These are phyloP conservation scores for Drosophila bocki DNA, from an alignment of 1,140 invertebrate genomes.

Conservation along the genomic window DNA sequence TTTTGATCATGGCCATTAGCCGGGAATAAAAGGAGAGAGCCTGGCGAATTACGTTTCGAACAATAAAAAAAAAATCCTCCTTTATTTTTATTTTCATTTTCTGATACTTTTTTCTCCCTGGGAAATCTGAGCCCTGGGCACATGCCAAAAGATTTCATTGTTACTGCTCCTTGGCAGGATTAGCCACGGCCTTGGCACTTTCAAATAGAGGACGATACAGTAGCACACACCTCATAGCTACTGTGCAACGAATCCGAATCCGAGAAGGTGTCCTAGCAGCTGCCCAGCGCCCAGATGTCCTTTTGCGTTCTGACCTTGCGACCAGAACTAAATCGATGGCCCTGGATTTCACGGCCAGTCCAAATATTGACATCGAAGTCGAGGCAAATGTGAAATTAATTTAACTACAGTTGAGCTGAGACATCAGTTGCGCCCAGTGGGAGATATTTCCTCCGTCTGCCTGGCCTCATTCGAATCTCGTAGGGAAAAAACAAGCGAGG, in stretches of 20 bases:
- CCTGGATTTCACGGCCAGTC: conserved; percentile 68
- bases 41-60: no score
- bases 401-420: conserved; percentile 59
- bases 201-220: conserved; percentile 23
- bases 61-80: conserved; percentile 13
- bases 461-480: conserved; percentile 49
- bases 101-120: not conserved
- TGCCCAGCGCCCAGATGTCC: conserved; percentile 32
- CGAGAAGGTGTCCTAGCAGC: conserved; percentile 26
- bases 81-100: not conserved
- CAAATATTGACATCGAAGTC: conserved; percentile 66
- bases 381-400: conserved; percentile 76
- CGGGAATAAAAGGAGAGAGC: conserved; percentile 31
- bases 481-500: not conserved
- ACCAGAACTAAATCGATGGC: conserved; percentile 68
- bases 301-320: conserved; percentile 64
- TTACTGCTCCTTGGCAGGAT: conserved; percentile 25
- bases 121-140: conserved; percentile 37
- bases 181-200: conserved; percentile 53
- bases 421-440: conserved; percentile 57
- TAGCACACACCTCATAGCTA: conserved; percentile 38
- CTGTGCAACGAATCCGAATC: conserved; percentile 47
- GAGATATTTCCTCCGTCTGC: conserved; percentile 14
- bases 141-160: conserved; percentile 41
- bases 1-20: conserved; percentile 53